Base-by-base conservation (phyloP, 2,113 vertebrate genomes). In the Eonycteris spelaea region DNA sequence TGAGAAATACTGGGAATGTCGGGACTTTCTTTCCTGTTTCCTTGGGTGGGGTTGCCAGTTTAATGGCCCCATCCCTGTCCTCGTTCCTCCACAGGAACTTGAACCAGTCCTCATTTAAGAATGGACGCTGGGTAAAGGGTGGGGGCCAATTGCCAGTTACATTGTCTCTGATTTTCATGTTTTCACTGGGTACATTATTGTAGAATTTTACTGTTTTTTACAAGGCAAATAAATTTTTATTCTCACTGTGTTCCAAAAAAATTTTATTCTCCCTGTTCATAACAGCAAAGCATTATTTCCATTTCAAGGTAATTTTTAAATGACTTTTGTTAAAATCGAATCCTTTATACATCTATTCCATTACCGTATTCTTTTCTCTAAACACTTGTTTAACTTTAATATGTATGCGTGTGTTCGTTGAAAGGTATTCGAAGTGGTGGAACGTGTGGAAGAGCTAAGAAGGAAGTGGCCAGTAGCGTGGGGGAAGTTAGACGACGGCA, bases 351-450 rank as follows among this genome's bases (percentile, higher is more conserved):
- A 24, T 73, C 22, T 59, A 7, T 83, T 90, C 77, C 43, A 26
- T 94, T 68, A 90, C 53, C 1, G 0, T 86, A 43, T 77, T 80
- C 48, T 93, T 95, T 94, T 87, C 57, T 65, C 26, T 55, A n/a
- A 84, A 75, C 74, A 38, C 14, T 28, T 21, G 11, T 51, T 3
- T 79, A 59, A 90, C 91, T 84, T 80, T 73, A 51, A 18, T 65
- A 3, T 68, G 45, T 88, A 16, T 83, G 1, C 68, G 2, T 95
- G 2, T 94, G 35, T 85, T 82, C 95, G n/a, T 98, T 92, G 97
- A 28, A n/a, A 99, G 99, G 99, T 99, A 18, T 99, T 99, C 99
- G 99, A 99, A 98, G 99, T 99, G 6, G 99, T 99, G 74, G 99
- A 99, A 95, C 99, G 99, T 6, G 99, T 99, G 86, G 99, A 99